phyloP scores from a whole-genome alignment of 1,140 invertebrate species.

The Macrocentrus cingulum region DNA sequence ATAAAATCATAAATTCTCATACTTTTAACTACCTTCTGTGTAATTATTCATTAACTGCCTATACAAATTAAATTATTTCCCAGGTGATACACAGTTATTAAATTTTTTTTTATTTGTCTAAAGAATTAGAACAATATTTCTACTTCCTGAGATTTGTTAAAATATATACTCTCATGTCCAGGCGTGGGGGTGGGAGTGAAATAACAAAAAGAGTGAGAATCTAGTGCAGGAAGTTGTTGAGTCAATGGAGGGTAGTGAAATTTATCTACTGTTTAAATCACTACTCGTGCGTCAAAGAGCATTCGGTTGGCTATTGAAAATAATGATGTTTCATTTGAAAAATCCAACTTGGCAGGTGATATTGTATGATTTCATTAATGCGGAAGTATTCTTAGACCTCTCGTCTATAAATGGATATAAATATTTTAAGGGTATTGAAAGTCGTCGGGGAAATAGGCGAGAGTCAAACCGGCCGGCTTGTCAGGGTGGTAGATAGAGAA shows the following conservation, averaged over 20 bases:
- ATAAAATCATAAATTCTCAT: background rate
- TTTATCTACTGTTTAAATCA: no score
- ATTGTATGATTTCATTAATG: background rate
- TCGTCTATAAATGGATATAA: slow-evolving; percentile 4
- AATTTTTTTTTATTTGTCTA: no score
- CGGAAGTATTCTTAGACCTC: background rate
- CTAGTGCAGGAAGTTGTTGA: no score
- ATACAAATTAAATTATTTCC: background rate
- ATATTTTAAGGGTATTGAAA: slow-evolving; percentile 19
- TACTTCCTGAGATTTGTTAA: no score
- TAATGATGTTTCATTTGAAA: background rate
- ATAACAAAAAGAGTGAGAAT: background rate
- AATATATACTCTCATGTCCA: no score
- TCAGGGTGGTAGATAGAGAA: slow-evolving; percentile 21
- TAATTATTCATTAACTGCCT: background rate
- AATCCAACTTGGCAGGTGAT: background rate
- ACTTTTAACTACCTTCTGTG: background rate
- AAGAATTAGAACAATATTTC: no score
- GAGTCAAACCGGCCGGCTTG: slow-evolving; percentile 29
- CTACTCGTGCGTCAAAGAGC: no score
- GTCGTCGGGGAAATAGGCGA: slow-evolving; percentile 19
- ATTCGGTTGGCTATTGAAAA: background rate
- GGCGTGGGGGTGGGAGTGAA: background rate
- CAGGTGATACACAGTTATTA: background rate
- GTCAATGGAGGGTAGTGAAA: no score